Evolutionary conservation across 2,113 vertebrate species (phyloP).

Genomic region (Ptychochromis oligacanthus): DNA sequence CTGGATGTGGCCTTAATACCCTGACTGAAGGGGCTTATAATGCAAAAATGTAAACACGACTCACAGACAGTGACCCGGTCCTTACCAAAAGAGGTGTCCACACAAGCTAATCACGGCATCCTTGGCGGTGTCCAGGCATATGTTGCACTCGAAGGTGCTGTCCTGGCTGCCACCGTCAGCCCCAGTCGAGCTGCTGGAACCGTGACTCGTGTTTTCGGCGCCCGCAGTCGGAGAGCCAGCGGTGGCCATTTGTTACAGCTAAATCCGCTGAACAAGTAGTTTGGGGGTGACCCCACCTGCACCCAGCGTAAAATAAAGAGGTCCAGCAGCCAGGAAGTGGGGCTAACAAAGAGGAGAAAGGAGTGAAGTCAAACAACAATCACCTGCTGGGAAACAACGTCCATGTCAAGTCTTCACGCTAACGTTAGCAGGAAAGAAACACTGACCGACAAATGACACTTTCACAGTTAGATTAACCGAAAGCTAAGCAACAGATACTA

Average conservation of each 20-base stretch:
- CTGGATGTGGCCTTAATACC: no score
- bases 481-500: not conserved
- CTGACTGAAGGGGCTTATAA: not conserved
- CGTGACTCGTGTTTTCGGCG: conserved; percentile 78
- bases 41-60: not conserved
- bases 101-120: conserved; percentile 98
- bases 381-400: not conserved
- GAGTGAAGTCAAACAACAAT: not conserved
- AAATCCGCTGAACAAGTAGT: conserved; percentile 2
- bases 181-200: conserved; percentile 82
- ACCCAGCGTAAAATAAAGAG: conserved; percentile 7
- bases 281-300: conserved; percentile 1
- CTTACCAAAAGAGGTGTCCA: conserved; percentile 97
- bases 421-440: conserved; percentile 18
- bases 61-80: not conserved
- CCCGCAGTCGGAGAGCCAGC: conserved; percentile 81
- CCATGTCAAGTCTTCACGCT: conserved; percentile 4
- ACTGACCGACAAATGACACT: not conserved
- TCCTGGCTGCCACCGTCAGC: conserved; percentile 88
- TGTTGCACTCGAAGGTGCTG: conserved; percentile 98
- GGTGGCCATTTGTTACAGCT: conserved; percentile 84
- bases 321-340: not conserved
- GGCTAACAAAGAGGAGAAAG: not conserved
- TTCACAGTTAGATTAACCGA: not conserved
- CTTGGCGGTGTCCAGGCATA: conserved; percentile 98